Evolutionary conservation across 2,888 invertebrate genomes (phyloP).

Genomic region (Trimorus sp.): DNA sequence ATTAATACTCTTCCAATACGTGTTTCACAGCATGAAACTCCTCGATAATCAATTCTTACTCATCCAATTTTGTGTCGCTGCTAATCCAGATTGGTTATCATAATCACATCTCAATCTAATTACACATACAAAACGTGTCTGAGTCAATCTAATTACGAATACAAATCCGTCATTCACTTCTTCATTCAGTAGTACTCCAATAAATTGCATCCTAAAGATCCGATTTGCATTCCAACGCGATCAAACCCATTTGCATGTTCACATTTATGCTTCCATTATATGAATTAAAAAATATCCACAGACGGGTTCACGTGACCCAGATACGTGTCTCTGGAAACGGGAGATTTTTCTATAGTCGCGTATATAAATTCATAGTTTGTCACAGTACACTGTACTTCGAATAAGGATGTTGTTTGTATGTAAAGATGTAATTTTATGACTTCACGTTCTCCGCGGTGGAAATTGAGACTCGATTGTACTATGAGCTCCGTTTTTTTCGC

Average conservation of each 20-base stretch:
- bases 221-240: conserved; percentile 1
- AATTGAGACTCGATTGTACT: conserved; percentile 34
- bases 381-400: conserved; percentile 51
- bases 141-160: too few relatives aligned
- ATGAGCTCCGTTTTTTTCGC: background rate
- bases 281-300: conserved; percentile 32
- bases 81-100: too few relatives aligned
- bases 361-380: conserved; percentile 57
- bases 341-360: conserved; percentile 40
- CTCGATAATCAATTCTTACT: too few relatives aligned
- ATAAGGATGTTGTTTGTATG: conserved; percentile 66
- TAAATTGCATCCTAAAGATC: too few relatives aligned
- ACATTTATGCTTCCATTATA: conserved; percentile 17
- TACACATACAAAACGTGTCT: too few relatives aligned
- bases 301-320: conserved; percentile 44
- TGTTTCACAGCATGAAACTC: too few relatives aligned
- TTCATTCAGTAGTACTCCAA: too few relatives aligned
- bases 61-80: too few relatives aligned
- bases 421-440: conserved; percentile 57
- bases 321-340: conserved; percentile 39
- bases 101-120: too few relatives aligned
- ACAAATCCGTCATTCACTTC: too few relatives aligned
- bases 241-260: conserved; percentile 29
- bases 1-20: background rate
- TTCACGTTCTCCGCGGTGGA: conserved; percentile 33